These are phyloP conservation scores for Epizoanthus stellaris DNA, from an alignment of 92 coral and sea anemone genomes.

Conservation along the genomic window DNA sequence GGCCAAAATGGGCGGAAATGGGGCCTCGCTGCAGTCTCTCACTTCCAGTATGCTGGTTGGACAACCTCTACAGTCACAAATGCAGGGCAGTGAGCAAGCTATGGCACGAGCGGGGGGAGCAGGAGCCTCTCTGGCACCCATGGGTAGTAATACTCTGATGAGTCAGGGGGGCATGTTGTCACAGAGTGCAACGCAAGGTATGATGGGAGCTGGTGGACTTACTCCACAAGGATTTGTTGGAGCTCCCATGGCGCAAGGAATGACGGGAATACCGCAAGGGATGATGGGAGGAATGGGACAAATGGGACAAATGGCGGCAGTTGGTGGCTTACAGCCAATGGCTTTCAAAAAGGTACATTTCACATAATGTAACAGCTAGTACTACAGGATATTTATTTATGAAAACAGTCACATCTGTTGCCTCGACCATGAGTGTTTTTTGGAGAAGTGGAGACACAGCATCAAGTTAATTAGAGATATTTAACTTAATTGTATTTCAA, in stretches of 20 bases:
- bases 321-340: slow-evolving; percentile 51
- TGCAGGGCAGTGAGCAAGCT: slow-evolving; percentile 27
- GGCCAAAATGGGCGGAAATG: slow-evolving; percentile 20
- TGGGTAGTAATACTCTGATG: neutral
- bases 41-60: slow-evolving; percentile 24
- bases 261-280: slow-evolving; percentile 48
- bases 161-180: slow-evolving; percentile 27
- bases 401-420: no score
- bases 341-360: slow-evolving; percentile 61
- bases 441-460: neutral
- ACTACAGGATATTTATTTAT: no score
- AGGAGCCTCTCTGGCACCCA: neutral
- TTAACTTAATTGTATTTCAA: neutral
- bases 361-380: no score
- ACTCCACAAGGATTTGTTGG: slow-evolving; percentile 18
- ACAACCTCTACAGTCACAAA: slow-evolving; percentile 25
- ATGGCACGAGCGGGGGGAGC: neutral
- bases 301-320: slow-evolving; percentile 22
- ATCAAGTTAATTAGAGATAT: neutral
- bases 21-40: slow-evolving; percentile 9
- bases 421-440: no score
- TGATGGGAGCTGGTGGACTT: slow-evolving; percentile 32
- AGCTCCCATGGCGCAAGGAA: slow-evolving; percentile 53
- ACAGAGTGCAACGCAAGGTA: slow-evolving; percentile 1
- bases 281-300: slow-evolving; percentile 50